Conservation (phyloP, 2,113 vertebrate species). For the Chloebia gouldiae region DNA sequence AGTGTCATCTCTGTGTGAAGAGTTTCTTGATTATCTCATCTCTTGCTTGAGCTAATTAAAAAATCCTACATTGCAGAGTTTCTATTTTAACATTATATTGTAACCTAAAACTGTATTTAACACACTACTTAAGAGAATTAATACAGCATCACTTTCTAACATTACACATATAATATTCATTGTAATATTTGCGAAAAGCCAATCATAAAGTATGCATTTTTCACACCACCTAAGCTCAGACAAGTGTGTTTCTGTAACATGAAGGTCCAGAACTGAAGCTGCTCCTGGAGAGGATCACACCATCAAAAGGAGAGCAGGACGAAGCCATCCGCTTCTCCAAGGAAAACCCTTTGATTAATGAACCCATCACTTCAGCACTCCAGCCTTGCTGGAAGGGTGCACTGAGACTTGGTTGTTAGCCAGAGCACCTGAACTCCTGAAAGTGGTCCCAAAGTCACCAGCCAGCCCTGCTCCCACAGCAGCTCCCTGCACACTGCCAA, state of each 20-base stretch:
- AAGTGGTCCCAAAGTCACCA: neutral
- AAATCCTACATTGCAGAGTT: too few species aligned
- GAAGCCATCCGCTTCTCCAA: neutral
- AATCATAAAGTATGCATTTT: too few species aligned
- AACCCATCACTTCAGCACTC: neutral
- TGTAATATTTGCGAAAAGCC: too few species aligned
- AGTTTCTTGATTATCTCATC: too few species aligned
- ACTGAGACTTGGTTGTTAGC: neutral
- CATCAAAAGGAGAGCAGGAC: neutral
- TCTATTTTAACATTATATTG: too few species aligned
- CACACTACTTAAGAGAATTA: too few species aligned
- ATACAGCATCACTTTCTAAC: too few species aligned
- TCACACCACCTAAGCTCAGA: neutral
- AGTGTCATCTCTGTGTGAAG: too few species aligned
- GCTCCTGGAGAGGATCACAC: neutral
- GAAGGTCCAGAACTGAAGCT: neutral
- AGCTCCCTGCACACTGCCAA: neutral
- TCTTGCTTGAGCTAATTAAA: too few species aligned
- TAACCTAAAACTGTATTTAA: too few species aligned
- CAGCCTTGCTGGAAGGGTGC: neutral
- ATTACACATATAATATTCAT: too few species aligned
- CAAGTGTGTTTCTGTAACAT: neutral
- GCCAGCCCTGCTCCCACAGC: neutral
- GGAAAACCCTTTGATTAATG: neutral
- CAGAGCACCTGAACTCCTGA: neutral